phyloP scores from a whole-genome alignment of 2,113 vertebrate genomes.

The Platysteira castanea region DNA sequence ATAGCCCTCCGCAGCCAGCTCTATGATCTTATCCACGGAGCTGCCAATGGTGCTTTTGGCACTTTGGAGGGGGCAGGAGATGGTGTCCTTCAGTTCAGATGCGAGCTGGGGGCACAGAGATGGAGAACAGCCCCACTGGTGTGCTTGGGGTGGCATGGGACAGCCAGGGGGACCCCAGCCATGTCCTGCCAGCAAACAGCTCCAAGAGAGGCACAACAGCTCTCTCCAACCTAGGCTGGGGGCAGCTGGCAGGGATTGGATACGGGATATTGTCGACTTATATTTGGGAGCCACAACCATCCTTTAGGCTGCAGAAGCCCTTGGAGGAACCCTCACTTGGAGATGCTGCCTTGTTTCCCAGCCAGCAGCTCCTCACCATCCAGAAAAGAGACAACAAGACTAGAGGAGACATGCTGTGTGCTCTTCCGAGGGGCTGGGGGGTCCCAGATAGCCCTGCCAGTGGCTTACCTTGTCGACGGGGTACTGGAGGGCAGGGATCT shows the following conservation, averaged over 20 bases:
- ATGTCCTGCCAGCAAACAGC: neutral
- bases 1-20: constrained; percentile 41
- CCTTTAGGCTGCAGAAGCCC: neutral
- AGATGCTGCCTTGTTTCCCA: neutral
- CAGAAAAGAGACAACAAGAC: neutral
- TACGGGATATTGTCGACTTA: neutral
- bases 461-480: constrained; percentile 73
- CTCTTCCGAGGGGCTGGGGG: neutral
- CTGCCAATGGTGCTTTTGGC: constrained; percentile 69
- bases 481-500: constrained; percentile 79
- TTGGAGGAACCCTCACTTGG: neutral
- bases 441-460: neutral
- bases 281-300: neutral
- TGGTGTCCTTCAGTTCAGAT: constrained; percentile 72
- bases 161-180: neutral
- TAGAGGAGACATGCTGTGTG: neutral
- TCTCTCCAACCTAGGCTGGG: neutral
- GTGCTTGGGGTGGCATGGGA: neutral
- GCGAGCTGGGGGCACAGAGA: constrained; percentile 62
- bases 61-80: constrained; percentile 68
- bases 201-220: neutral
- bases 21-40: constrained; percentile 70
- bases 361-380: neutral
- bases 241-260: neutral
- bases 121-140: neutral